Evolutionary conservation across 2,113 vertebrate genomes (phyloP).

Genomic region (Dermatemys mawii): DNA sequence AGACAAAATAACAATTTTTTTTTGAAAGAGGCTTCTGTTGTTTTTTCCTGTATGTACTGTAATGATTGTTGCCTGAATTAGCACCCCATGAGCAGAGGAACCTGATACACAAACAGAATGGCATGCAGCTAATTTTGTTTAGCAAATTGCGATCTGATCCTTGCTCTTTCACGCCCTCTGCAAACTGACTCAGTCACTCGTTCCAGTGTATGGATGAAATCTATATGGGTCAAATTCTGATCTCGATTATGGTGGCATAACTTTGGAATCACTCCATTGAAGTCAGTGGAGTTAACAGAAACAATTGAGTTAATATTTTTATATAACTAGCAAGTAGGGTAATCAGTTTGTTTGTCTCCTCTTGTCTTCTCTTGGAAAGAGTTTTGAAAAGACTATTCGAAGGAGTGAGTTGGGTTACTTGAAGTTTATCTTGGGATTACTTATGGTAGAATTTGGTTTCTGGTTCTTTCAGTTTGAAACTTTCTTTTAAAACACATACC

Average conservation of each 20-base stretch:
- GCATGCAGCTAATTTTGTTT: constrained; percentile 70
- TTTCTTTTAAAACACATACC: constrained; percentile 29
- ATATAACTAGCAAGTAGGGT: neutral
- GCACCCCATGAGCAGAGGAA: constrained; percentile 59
- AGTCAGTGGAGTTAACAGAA: neutral
- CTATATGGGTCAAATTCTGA: neutral
- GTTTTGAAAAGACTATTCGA: neutral
- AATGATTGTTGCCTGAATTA: constrained; percentile 74
- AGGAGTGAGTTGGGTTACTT: neutral
- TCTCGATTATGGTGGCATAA: accelerated
- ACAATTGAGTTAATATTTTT: neutral
- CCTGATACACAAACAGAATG: constrained; percentile 51
- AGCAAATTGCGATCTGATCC: constrained; percentile 66
- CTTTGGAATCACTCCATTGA: neutral
- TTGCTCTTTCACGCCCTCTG: constrained; percentile 38
- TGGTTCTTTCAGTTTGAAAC: constrained; percentile 1
- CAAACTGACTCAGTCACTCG: constrained; percentile 10
- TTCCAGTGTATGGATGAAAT: neutral
- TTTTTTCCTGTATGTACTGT: constrained; percentile 40
- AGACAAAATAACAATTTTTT: constrained; percentile 64
- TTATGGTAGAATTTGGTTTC: neutral
- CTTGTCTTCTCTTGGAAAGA: neutral
- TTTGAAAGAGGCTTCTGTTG: constrained; percentile 63
- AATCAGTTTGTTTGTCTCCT: neutral
- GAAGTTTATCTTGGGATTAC: neutral